Evolutionary conservation across 2,888 invertebrate genomes (phyloP).

Genomic region (Endotricha flammealis): DNA sequence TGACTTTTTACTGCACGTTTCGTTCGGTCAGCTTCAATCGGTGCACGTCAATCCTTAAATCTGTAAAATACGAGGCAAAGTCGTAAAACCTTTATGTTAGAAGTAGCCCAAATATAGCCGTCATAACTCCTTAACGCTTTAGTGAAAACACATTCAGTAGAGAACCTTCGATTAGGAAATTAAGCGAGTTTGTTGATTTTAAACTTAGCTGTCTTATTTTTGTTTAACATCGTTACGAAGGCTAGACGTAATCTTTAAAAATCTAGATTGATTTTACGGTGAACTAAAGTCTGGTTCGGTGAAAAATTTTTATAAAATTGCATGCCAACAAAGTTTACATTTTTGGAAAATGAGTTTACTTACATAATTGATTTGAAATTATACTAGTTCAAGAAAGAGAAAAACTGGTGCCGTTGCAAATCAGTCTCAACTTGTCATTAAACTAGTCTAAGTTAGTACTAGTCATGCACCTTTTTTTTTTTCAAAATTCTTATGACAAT

Average conservation of each 20-base stretch:
- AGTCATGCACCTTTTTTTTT: no score
- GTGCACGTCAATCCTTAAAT: slow-evolving; percentile 30
- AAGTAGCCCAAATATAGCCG: slow-evolving; percentile 31
- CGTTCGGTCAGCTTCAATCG: slow-evolving; percentile 17
- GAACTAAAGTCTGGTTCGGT: no score
- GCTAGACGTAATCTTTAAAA: neutral
- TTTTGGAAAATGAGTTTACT: no score
- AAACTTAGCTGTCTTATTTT: neutral
- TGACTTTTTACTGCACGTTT: neutral
- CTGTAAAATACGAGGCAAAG: slow-evolving; percentile 29
- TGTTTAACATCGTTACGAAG: slow-evolving; percentile 1
- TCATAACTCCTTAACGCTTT: slow-evolving; percentile 38
- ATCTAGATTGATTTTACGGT: no score
- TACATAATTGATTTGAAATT: no score
- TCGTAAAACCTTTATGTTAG: slow-evolving; percentile 47
- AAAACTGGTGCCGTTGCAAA: no score
- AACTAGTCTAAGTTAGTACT: no score
- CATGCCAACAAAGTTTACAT: no score
- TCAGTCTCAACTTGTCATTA: no score
- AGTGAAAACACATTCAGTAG: slow-evolving; percentile 33
- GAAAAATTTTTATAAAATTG: no score
- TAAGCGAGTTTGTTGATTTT: neutral
- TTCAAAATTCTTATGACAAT: no score
- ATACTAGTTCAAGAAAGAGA: no score
- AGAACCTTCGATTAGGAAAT: slow-evolving; percentile 2